Percentiles rank a stretch among this genome's conserved stretches.
Conservation (phyloP, 2,113 vertebrate genomes). For the Cavia porcellus region DNA sequence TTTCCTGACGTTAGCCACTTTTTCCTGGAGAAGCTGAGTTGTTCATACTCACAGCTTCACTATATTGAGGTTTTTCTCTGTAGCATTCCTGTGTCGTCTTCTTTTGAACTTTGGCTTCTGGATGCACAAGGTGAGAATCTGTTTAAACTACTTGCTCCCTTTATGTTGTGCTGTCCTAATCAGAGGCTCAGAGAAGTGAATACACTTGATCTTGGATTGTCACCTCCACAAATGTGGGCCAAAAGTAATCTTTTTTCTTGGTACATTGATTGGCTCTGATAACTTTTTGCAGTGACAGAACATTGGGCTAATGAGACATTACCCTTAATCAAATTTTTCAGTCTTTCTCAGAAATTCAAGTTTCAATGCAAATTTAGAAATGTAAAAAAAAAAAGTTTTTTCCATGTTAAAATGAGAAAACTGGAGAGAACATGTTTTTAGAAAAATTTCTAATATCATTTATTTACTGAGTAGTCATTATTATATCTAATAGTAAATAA, state of each 20-base stretch:
- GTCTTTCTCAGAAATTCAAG: background rate
- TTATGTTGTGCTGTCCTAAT: background rate
- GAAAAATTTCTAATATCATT: background rate
- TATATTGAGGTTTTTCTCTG: background rate
- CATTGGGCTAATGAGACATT: background rate
- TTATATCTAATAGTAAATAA: background rate
- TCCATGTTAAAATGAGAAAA: background rate
- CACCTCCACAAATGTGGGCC: background rate
- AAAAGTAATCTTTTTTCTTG: background rate
- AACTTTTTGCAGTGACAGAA: background rate
- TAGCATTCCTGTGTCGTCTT: background rate
- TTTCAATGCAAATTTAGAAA: background rate
- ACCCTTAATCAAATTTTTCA: conserved; percentile 33
- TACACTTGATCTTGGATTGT: background rate
- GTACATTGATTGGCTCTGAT: background rate
- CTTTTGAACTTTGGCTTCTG: background rate
- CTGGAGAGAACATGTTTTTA: background rate
- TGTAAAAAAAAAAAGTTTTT: background rate
- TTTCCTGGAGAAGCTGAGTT: background rate
- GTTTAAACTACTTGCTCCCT: too few relatives aligned
- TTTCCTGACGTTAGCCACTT: background rate
- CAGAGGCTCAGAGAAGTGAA: background rate
- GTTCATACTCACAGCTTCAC: background rate
- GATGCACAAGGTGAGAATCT: background rate
- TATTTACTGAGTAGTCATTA: background rate